Evolutionary conservation across 1,140 invertebrate species (phyloP), one percentile per base, ranked within the genome.

Genomic region (Bombus sylvicola): DNA sequence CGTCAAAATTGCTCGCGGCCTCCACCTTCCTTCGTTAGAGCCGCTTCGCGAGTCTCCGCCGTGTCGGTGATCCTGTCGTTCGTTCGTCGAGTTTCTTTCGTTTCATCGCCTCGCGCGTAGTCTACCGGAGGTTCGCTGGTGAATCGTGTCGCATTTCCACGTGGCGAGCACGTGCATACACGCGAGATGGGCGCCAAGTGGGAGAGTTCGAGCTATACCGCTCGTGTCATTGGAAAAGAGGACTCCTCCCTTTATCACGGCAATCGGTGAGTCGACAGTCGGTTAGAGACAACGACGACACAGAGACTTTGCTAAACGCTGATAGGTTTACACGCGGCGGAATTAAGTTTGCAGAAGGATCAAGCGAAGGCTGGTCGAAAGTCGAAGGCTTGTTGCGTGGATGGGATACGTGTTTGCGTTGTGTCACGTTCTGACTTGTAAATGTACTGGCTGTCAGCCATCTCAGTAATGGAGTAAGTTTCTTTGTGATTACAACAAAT

Each of bases 391-490:
- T 2, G 68, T 12, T 25, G 66, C 66, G 66, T 3, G 8, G 34
- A 39, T 28, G 75, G 22, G 66, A 28, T 37, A 68, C 53, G 66
- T 57, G 84, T 66, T 74, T 43, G 18, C 25, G 31, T n/a, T 57
- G 59, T 57, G 78, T 88, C 77, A 85, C 73, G 79, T 79, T 86
- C 74, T 59, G 69, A 85, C 62, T 78, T 81, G 53, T 66, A 66
- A 85, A 81, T 57, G 71, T 39, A 13, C 76, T 89, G 88, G 88
- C 88, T 88, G 28, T 37, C 73, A 34, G 87, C 88, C 87, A 89
- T 73, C 62, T 78, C 77, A 76, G 83, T 86, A 85, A 89, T 89
- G 66, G 85, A 83, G 74, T 31, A 64, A 82, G 57, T 73, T 66
- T 82, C 88, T 85, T 80, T 66, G 80, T 69, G 83, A 78, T 74